Evolutionary conservation across 2,888 invertebrate species (phyloP).

Genomic region (Mystacides longicornis): DNA sequence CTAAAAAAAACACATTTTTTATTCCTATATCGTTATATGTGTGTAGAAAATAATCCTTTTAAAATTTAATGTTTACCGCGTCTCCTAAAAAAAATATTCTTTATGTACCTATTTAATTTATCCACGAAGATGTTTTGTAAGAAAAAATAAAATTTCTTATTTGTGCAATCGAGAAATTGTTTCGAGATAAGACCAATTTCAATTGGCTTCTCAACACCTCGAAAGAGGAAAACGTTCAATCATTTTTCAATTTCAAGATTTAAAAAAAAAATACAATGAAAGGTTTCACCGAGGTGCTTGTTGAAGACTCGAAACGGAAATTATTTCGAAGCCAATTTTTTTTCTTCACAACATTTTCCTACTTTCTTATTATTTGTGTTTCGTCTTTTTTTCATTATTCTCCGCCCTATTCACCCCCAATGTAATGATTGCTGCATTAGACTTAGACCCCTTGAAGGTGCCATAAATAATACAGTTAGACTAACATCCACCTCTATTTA

Average conservation of each 20-base stretch:
- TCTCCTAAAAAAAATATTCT: too few relatives aligned
- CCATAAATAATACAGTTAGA: too few relatives aligned
- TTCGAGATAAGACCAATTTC: too few relatives aligned
- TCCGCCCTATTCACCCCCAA: conserved; percentile 9
- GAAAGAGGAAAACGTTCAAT: conserved; percentile 48
- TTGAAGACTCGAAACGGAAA: conserved; percentile 53
- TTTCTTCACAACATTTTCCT: conserved; percentile 1
- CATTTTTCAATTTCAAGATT: conserved; percentile 54
- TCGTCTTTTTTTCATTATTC: conserved; percentile 21
- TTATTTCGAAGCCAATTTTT: conserved; percentile 49
- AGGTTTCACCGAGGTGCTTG: conserved; percentile 34
- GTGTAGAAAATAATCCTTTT: too few relatives aligned
- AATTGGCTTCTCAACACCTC: neutral
- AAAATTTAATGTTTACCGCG: too few relatives aligned
- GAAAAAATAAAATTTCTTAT: too few relatives aligned
- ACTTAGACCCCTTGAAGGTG: too few relatives aligned
- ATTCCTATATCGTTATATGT: too few relatives aligned
- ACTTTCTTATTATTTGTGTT: conserved; percentile 18
- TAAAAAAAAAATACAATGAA: conserved; percentile 40
- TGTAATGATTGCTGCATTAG: neutral
- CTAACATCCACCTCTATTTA: conserved; percentile 5
- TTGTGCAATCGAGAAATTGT: too few relatives aligned
- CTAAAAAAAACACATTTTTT: too few relatives aligned
- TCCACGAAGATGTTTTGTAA: too few relatives aligned
- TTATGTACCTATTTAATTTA: too few relatives aligned